Percentiles rank a stretch among this genome's conserved stretches.
These are phyloP conservation scores for Catostylus mosaicus DNA, from an alignment of 30 jellyfish, hydroid and myxozoan genomes.

Conservation along the genomic window DNA sequence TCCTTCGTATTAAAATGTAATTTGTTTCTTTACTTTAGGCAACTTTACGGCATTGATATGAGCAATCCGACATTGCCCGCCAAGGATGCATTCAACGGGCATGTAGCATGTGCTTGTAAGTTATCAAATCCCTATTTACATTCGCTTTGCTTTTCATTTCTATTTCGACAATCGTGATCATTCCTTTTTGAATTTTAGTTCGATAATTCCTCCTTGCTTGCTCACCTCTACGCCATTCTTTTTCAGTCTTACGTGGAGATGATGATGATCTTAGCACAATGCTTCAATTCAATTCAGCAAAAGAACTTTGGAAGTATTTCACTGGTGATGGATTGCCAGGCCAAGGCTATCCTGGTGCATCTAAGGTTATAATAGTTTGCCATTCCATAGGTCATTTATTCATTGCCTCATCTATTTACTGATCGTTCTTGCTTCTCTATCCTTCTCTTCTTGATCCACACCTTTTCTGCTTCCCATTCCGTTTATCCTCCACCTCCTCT, in stretches of 20 bases:
- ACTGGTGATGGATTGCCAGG: constrained; percentile 84
- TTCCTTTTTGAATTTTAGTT: too few species aligned
- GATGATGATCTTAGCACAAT: constrained; percentile 68
- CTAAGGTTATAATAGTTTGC: constrained; percentile 68
- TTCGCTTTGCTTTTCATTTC: too few species aligned
- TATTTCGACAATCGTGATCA: too few species aligned
- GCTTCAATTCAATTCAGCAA: constrained; percentile 75
- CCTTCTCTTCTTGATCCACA: too few species aligned
- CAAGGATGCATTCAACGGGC: constrained; percentile 78
- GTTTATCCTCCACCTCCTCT: too few species aligned
- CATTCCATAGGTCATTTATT: too few species aligned
- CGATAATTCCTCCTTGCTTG: too few species aligned
- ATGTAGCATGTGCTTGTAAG: constrained; percentile 77
- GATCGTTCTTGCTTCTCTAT: too few species aligned
- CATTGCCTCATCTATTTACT: too few species aligned
- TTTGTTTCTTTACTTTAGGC: constrained; percentile 19
- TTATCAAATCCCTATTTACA: too few species aligned
- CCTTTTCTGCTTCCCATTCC: too few species aligned
- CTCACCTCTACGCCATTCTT: neutral
- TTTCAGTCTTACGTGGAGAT: constrained; percentile 53
- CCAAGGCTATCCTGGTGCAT: constrained; percentile 83
- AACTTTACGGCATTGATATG: constrained; percentile 82
- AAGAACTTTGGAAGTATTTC: constrained; percentile 75
- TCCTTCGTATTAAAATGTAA: neutral
- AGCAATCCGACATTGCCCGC: constrained; percentile 61